Evolutionary conservation across 2,888 invertebrate genomes (phyloP).

Genomic region (Morpho helenor): DNA sequence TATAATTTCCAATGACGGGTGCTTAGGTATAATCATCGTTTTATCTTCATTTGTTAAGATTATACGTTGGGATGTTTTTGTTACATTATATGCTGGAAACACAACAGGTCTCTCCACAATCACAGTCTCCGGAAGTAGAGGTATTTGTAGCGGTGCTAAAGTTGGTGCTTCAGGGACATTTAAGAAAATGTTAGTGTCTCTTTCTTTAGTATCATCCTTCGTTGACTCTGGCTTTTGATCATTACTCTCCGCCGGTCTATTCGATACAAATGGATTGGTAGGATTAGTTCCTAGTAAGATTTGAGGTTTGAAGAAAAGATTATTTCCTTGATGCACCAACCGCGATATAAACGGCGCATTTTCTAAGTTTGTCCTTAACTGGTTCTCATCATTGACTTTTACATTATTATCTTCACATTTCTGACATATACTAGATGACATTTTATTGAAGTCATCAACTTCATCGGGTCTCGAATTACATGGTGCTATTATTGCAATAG

Average conservation of each 20-base stretch:
- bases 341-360: conserved; percentile 27
- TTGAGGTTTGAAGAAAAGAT: conserved; percentile 43
- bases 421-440: conserved; percentile 4
- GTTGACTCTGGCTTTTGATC: no score
- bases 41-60: conserved; percentile 5
- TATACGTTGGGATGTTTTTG: neutral
- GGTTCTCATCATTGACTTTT: conserved; percentile 7
- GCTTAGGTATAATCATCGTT: conserved; percentile 10
- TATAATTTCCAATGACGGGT: conserved; percentile 22
- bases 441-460: conserved; percentile 14
- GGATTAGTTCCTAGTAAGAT: conserved; percentile 19
- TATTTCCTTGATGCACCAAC: conserved; percentile 41
- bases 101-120: conserved; percentile 1
- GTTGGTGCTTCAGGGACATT: conserved; percentile 12
- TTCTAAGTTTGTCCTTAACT: conserved; percentile 4
- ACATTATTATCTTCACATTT: neutral
- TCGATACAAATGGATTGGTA: conserved; percentile 4
- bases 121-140: conserved; percentile 8
- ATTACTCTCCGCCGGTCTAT: neutral
- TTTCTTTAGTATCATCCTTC: neutral
- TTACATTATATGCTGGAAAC: neutral
- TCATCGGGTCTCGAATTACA: conserved; percentile 11
- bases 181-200: neutral
- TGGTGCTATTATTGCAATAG: neutral
- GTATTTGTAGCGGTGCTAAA: conserved; percentile 12